Base-by-base conservation (phyloP, 2,888 invertebrate species). In the Griposia aprilina region DNA sequence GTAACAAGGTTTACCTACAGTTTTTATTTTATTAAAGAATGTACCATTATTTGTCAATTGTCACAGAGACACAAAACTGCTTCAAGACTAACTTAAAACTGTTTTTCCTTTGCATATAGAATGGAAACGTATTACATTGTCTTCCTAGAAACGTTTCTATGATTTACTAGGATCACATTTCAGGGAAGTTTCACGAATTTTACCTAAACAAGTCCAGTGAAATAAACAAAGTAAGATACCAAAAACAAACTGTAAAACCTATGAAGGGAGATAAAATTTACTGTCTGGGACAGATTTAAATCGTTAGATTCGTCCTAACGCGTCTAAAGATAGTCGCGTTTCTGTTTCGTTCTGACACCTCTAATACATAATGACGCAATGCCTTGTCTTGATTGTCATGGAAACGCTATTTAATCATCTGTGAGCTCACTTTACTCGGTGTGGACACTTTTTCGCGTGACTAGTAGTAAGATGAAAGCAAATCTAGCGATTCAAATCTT, bases 201-300 rank as follows among this genome's bases (percentile, higher is more conserved):
- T n/a, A 45, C 45, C 57, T 17, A 68, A 23, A 13, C 23, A 45
- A 57, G 30, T 41, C 41, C 52, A 67, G 17, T 36, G 1, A 57
- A 45, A 50, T 30, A 36, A 45, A 45, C 62, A 62, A 55, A 57
- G 30, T 48, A 30, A 15, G 15, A 57, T 67, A 20, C 26, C 13
- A 50, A 67, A 66, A 78, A 76, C 17, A 30, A 76, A 79, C 17
- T 41, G 15, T 55, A 50, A 20, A 36, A 41, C 23, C 13, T 57
- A 45, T 48, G 45, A 26, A 52, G 10, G 26, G 23, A 67, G 2
- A 59, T 78, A 59, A 65, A 72, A 36, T 73, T 17, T 45, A 57
- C 30, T 50, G 13, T 67, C 30, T 67, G 45, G 10, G 10, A 65
- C n/a, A n/a, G n/a, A 48, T 26, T 45, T 48, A 66, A 60, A 57